Conservation (phyloP, 2,797 vertebrate species). For the Lagorchestes hirsutus region DNA sequence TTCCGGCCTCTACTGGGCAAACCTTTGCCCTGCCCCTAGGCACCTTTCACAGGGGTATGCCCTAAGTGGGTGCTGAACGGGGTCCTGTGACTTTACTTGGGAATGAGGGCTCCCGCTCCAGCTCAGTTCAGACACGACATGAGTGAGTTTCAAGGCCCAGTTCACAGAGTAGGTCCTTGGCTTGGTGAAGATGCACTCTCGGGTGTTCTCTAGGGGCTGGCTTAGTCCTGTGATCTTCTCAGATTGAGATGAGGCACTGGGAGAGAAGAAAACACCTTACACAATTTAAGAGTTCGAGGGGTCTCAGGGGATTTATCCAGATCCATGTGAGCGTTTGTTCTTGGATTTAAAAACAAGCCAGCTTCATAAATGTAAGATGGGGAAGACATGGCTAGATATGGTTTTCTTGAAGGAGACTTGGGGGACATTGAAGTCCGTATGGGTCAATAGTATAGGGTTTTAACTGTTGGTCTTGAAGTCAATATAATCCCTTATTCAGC, state of each 20-base stretch:
- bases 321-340: background rate
- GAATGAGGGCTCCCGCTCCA: background rate
- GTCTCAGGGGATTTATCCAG: background rate
- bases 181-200: background rate
- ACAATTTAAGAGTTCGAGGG: background rate
- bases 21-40: background rate
- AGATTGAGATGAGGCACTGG: background rate
- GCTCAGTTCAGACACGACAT: background rate
- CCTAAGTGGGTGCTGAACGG: background rate
- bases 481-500: background rate
- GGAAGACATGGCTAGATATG: background rate
- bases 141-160: background rate
- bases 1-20: background rate
- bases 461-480: background rate
- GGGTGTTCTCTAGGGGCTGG: background rate
- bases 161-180: background rate
- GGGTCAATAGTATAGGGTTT: background rate
- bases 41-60: background rate
- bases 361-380: background rate
- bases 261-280: background rate
- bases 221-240: background rate
- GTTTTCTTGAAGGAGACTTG: background rate
- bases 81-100: background rate
- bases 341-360: background rate
- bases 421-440: background rate